Evolutionary conservation across 2,888 invertebrate species (phyloP), one percentile per base, ranked within the genome.

Genomic region (Melieria picta): DNA sequence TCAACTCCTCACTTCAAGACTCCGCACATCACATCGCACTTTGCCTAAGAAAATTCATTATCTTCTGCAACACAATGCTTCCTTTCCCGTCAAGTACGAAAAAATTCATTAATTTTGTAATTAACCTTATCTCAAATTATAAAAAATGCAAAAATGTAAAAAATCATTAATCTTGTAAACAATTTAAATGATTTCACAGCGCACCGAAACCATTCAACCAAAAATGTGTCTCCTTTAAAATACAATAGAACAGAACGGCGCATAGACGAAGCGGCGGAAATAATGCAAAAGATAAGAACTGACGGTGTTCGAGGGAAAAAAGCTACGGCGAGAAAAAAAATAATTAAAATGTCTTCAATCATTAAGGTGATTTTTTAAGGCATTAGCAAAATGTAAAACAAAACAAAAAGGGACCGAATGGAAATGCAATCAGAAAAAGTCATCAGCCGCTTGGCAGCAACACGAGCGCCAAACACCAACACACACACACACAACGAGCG

Each of bases 111-210:
- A 74, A 74, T 77, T 74, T 75, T 75, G 69, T 75, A 77, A 77
- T 77, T 76, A 77, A 77, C 73, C 66, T 77, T 77, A 77, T 77
- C 77, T 76, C 30, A 69, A 73, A 74, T 72, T 74, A 68, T 55
- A 72, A 57, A 4, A 65, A 63, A 58, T 62, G 52, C 58, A 70
- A 56, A 60, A 67, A 48, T 61, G 56, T 65, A n/a, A 64, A 68
- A 72, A 75, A 74, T 75, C 77, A 79, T 79, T 79, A 79, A 79
- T 79, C 78, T 76, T 78, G 75, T 78, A 77, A 77, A 77, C 79
- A 79, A 79, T 81, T 81, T 77, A 80, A 80, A 80, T 76, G 77
- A 65, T 77, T 75, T 70, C 65, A 16, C 57, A 65, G 43, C 46
- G 30, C 63, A 42, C 64, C 65, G 52, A 69, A 62, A 66, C 57